These are phyloP conservation scores for Onychomys arenicola DNA, from an alignment of 2,797 vertebrate genomes.

Conservation along the genomic window DNA sequence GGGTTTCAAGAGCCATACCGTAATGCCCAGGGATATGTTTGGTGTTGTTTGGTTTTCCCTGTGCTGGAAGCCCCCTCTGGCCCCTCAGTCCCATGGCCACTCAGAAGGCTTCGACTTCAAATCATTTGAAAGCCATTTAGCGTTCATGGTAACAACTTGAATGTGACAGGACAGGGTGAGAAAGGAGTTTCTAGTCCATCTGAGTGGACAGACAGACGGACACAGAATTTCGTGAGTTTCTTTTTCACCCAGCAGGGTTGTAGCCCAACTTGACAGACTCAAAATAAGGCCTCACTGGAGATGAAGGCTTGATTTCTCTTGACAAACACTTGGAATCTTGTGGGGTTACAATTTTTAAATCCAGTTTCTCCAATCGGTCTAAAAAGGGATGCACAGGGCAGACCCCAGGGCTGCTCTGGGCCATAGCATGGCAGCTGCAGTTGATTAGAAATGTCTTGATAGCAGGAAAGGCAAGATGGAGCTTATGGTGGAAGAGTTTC, in stretches of 20 bases:
- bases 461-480: background rate
- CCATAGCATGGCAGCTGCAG: background rate
- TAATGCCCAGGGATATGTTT: constrained; percentile 59
- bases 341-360: background rate
- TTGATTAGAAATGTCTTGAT: background rate
- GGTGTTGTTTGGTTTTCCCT: background rate
- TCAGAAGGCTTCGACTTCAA: constrained; percentile 85
- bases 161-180: constrained; percentile 84
- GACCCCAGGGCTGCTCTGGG: rapidly evolving
- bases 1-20: constrained; percentile 80
- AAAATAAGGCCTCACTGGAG: constrained; percentile 78
- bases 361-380: background rate
- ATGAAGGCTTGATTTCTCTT: constrained; percentile 23
- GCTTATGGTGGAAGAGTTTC: too few relatives aligned
- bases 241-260: constrained; percentile 77
- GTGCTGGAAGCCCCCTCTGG: background rate
- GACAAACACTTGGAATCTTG: background rate
- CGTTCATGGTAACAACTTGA: constrained; percentile 86
- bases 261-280: constrained; percentile 84
- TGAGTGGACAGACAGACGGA: constrained; percentile 78
- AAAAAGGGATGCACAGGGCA: background rate
- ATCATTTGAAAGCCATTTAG: constrained; percentile 86
- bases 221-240: constrained; percentile 78
- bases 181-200: constrained; percentile 81
- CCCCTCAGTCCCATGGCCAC: constrained; percentile 68